These are phyloP conservation scores for Scolopax mira DNA, from an alignment of 2,113 vertebrate species.

Conservation along the genomic window DNA sequence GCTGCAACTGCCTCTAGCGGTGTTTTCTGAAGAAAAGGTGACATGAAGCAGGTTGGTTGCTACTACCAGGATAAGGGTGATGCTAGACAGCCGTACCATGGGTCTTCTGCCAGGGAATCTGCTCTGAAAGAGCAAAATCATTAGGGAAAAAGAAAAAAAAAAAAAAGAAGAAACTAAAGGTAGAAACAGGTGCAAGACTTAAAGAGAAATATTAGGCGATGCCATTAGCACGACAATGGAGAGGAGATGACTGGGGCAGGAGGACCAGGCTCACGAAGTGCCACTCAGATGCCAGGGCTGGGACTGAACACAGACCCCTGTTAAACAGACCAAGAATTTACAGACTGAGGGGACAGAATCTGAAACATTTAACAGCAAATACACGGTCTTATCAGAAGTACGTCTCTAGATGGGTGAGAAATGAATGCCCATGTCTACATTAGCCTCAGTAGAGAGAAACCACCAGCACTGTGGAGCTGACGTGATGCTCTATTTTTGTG, in stretches of 20 bases:
- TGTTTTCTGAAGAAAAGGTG: not conserved
- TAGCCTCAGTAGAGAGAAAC: not conserved
- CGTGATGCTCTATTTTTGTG: not conserved
- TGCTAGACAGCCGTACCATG: not conserved
- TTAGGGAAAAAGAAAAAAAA: not conserved
- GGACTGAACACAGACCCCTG: not conserved
- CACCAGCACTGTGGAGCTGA: not conserved
- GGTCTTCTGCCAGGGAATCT: not conserved
- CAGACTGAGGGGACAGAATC: not conserved
- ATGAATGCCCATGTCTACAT: not conserved
- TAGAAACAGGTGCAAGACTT: not conserved
- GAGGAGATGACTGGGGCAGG: not conserved
- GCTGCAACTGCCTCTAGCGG: slow-evolving; percentile 4
- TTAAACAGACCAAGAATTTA: not conserved
- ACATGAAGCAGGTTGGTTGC: not conserved
- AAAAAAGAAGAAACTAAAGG: not conserved
- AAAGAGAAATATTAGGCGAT: not conserved
- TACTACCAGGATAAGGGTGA: not conserved
- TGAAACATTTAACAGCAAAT: not conserved
- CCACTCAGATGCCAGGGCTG: not conserved
- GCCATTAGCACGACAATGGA: not conserved
- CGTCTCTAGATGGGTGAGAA: not conserved
- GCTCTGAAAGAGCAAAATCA: not conserved
- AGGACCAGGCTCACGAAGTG: not conserved
- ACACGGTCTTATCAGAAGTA: not conserved